phyloP scores from a whole-genome alignment of 1,140 invertebrate genomes.

The Eurosta solidaginis region DNA sequence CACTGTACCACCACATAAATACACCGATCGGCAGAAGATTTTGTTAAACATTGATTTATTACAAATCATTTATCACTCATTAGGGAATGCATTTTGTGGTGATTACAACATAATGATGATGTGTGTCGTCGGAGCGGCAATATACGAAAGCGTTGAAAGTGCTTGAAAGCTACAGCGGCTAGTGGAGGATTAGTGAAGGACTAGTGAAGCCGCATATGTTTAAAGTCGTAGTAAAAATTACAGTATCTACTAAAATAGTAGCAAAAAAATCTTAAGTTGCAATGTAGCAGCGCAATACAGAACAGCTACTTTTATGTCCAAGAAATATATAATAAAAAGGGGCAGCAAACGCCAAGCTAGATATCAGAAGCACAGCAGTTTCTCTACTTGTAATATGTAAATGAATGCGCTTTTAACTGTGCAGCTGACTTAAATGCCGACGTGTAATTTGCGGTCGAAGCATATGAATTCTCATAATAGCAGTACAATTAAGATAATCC shows the following conservation, averaged over 20 bases:
- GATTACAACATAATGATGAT: constrained; percentile 29
- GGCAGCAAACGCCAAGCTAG: neutral
- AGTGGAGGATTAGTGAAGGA: too few species aligned
- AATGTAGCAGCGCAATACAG: too few species aligned
- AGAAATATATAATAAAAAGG: too few species aligned
- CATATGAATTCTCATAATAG: constrained; percentile 27
- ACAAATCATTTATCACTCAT: constrained; percentile 40
- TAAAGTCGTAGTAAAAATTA: neutral
- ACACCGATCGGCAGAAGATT: neutral
- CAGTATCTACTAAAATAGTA: neutral
- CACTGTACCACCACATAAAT: neutral
- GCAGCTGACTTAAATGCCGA: constrained; percentile 19
- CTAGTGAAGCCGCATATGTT: neutral
- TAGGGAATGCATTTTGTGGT: constrained; percentile 36
- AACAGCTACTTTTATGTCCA: too few species aligned
- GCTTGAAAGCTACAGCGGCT: neutral
- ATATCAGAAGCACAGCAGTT: neutral
- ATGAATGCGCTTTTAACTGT: constrained; percentile 24
- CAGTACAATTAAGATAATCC: constrained; percentile 35
- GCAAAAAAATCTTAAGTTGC: neutral
- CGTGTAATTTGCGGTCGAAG: neutral
- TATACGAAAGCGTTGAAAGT: constrained; percentile 6
- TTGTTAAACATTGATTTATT: constrained; percentile 36
- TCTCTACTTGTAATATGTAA: constrained; percentile 2
- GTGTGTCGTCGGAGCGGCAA: neutral